Percentiles rank a stretch among this genome's conserved stretches.
Evolutionary conservation across 1,140 invertebrate genomes (phyloP).

Genomic region (Centruroides sculpturatus): DNA sequence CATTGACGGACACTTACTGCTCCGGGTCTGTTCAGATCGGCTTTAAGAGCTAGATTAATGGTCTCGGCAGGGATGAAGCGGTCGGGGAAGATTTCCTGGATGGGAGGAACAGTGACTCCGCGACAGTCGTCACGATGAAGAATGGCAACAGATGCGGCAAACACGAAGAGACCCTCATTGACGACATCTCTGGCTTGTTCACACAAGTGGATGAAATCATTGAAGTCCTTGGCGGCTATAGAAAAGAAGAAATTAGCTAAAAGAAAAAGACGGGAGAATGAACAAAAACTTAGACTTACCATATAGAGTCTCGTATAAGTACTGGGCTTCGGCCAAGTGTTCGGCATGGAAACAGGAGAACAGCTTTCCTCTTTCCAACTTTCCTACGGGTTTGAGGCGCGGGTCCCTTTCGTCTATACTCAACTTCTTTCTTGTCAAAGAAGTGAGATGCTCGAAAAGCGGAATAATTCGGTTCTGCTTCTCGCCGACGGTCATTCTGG

Average conservation of each 20-base stretch:
- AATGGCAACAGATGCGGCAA: conserved; percentile 16
- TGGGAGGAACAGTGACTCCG: conserved; percentile 11
- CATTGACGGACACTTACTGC: not conserved
- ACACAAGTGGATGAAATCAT: conserved; percentile 7
- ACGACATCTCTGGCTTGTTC: conserved; percentile 16
- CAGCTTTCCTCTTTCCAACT: conserved; percentile 1
- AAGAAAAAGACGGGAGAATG: not conserved
- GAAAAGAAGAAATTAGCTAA: not conserved
- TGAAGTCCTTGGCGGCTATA: conserved; percentile 5
- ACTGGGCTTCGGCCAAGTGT: conserved; percentile 4
- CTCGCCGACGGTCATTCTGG: conserved; percentile 2
- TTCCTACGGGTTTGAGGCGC: conserved; percentile 1
- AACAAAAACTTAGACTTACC: not conserved
- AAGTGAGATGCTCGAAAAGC: conserved; percentile 9
- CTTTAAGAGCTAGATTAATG: conserved; percentile 11
- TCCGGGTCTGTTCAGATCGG: conserved; percentile 1
- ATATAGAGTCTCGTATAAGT: conserved; percentile 6
- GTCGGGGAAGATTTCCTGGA: conserved; percentile 17
- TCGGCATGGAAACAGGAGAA: conserved; percentile 10
- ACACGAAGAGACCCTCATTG: conserved; percentile 23
- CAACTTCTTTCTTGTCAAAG: conserved; percentile 2
- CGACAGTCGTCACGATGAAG: conserved; percentile 16
- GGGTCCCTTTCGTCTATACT: conserved; percentile 5
- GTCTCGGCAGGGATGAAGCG: conserved; percentile 12
- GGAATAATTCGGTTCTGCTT: conserved; percentile 6